Conservation (phyloP, 2,797 vertebrate genomes). For the Ispidina picta region DNA sequence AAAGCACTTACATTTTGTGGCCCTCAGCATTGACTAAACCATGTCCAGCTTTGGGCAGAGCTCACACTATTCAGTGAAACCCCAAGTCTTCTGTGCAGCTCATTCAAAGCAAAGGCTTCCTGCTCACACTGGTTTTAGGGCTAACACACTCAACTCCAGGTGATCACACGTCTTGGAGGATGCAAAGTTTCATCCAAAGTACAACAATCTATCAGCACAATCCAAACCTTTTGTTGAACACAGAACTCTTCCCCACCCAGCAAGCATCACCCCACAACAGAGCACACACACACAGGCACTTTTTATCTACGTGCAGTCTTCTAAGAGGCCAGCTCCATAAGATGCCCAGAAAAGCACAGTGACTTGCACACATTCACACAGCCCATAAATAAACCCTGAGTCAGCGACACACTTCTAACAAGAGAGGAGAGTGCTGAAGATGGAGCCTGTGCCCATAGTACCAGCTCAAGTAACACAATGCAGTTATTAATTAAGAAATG, state of each 20-base stretch:
- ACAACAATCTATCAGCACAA: neutral
- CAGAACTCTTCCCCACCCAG: neutral
- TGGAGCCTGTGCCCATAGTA: neutral
- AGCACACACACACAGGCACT: accelerated
- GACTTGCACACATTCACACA: neutral
- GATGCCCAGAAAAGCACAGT: neutral
- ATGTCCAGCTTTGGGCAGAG: neutral
- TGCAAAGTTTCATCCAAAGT: neutral
- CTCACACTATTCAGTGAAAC: accelerated
- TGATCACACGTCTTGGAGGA: neutral
- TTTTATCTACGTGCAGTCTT: neutral
- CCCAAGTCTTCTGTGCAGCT: accelerated
- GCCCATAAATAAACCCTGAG: neutral
- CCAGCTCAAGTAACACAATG: neutral
- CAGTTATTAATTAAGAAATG: neutral
- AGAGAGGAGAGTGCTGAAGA: neutral
- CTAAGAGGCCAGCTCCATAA: neutral
- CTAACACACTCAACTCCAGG: neutral
- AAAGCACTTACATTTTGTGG: neutral
- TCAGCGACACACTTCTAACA: neutral
- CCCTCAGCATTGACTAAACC: neutral
- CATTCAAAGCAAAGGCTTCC: neutral
- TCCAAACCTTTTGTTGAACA: neutral
- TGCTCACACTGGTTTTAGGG: neutral
- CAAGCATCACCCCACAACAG: neutral